Conservation (phyloP, 1,140 invertebrate genomes). For the Psix sp. region DNA sequence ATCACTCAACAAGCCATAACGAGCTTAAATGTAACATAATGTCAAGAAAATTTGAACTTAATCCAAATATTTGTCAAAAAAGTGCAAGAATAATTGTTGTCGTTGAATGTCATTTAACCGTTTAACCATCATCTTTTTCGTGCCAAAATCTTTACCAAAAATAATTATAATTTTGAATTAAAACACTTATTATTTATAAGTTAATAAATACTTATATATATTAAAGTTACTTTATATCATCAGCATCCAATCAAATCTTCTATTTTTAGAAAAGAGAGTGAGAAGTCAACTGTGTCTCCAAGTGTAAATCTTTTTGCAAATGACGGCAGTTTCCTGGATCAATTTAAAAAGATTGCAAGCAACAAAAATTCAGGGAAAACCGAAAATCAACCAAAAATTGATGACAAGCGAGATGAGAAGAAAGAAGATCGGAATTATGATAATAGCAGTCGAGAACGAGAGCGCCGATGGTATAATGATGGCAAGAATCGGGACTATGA, state of each 20-base stretch:
- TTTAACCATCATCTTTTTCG: slow-evolving; percentile 1
- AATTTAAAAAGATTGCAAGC: slow-evolving; percentile 84
- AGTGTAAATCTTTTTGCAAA: slow-evolving; percentile 84
- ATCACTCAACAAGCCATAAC: neutral
- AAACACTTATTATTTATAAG: slow-evolving; percentile 63
- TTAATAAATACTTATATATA: too few species aligned
- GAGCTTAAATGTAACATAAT: slow-evolving; percentile 6
- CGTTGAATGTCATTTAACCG: slow-evolving; percentile 9
- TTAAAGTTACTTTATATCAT: too few species aligned
- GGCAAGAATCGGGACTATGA: slow-evolving; percentile 67
- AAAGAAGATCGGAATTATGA: slow-evolving; percentile 71
- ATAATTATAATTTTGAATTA: slow-evolving; percentile 61
- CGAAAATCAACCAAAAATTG: slow-evolving; percentile 54
- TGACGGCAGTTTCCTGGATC: slow-evolving; percentile 88
- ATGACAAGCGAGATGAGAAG: slow-evolving; percentile 61
- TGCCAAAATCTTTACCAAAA: slow-evolving; percentile 18
- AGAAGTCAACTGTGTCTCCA: slow-evolving; percentile 60
- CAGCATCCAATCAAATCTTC: too few species aligned
- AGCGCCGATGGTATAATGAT: slow-evolving; percentile 68
- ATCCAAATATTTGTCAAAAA: slow-evolving; percentile 15
- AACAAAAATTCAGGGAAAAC: slow-evolving; percentile 55
- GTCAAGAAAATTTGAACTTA: slow-evolving; percentile 8
- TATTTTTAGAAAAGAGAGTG: slow-evolving; percentile 74
- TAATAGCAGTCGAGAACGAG: slow-evolving; percentile 60
- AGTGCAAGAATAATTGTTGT: slow-evolving; percentile 7